Percentiles rank a stretch among this genome's conserved stretches.
Evolutionary conservation across 2,113 vertebrate species (phyloP).

Genomic region (Cebus imitator): DNA sequence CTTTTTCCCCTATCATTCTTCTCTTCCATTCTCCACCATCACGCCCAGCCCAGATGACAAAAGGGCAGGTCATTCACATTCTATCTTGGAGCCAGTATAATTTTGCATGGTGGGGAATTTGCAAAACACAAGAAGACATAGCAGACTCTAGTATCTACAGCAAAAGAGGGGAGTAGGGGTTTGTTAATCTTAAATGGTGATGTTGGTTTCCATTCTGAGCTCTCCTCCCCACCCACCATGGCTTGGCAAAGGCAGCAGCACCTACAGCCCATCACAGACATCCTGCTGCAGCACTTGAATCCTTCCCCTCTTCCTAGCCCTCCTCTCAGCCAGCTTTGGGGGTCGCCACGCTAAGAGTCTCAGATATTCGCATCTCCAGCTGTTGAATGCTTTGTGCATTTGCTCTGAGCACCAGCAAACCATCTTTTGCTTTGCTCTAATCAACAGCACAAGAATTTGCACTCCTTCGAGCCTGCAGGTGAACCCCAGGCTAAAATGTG

Average conservation of each 20-base stretch:
- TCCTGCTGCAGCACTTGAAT: not conserved
- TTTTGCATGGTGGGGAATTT: rapidly evolving
- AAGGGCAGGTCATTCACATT: not conserved
- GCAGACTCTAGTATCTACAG: not conserved
- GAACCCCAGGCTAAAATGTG: not conserved
- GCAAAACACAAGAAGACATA: not conserved
- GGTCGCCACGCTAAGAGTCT: not conserved
- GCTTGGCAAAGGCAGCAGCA: not conserved
- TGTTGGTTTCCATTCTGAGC: not conserved
- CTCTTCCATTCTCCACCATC: not conserved
- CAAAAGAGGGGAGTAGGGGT: not conserved
- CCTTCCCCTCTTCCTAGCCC: not conserved
- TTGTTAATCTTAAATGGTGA: not conserved
- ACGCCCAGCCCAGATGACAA: not conserved
- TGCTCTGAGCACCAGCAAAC: not conserved
- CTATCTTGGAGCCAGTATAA: not conserved
- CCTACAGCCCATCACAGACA: not conserved
- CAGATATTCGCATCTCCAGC: not conserved
- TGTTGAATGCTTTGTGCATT: not conserved
- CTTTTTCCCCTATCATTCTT: not conserved
- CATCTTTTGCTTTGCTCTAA: not conserved
- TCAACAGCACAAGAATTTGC: not conserved
- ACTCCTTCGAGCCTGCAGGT: not conserved
- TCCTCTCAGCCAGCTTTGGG: not conserved
- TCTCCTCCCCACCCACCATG: not conserved